phyloP scores from a whole-genome alignment of 2,113 vertebrate species.

The Gallinago media region DNA sequence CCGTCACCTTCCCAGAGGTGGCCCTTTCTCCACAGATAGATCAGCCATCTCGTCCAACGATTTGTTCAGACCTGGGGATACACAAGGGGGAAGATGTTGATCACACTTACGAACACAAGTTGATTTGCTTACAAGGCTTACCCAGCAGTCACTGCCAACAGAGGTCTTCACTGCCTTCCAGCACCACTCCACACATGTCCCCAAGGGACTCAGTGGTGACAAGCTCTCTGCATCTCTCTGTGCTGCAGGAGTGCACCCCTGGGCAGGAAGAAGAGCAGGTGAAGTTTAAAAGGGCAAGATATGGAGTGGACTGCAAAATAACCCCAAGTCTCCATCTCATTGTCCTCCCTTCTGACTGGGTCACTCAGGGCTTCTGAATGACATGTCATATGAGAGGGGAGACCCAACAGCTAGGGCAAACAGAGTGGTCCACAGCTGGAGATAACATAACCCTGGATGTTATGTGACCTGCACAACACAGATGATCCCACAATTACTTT shows the following conservation, averaged over 20 bases:
- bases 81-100: not conserved
- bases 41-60: fast-evolving
- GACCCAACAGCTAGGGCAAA: not conserved
- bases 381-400: not conserved
- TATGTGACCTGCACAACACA: not conserved
- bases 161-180: not conserved
- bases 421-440: not conserved
- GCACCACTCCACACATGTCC: not conserved
- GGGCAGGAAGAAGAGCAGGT: not conserved
- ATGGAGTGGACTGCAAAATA: not conserved
- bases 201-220: fast-evolving
- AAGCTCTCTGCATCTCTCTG: not conserved
- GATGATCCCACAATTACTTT: not conserved
- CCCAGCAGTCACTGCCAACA: not conserved
- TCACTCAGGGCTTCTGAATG: not conserved
- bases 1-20: not conserved
- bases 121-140: not conserved
- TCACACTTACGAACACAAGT: not conserved
- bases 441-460: not conserved
- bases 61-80: not conserved
- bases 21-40: not conserved
- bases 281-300: not conserved
- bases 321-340: not conserved
- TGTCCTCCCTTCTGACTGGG: not conserved
- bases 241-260: not conserved